Evolutionary conservation across 2,888 invertebrate genomes (phyloP), one percentile per base, ranked within the genome.

Genomic region (Thymelicus lineola): DNA sequence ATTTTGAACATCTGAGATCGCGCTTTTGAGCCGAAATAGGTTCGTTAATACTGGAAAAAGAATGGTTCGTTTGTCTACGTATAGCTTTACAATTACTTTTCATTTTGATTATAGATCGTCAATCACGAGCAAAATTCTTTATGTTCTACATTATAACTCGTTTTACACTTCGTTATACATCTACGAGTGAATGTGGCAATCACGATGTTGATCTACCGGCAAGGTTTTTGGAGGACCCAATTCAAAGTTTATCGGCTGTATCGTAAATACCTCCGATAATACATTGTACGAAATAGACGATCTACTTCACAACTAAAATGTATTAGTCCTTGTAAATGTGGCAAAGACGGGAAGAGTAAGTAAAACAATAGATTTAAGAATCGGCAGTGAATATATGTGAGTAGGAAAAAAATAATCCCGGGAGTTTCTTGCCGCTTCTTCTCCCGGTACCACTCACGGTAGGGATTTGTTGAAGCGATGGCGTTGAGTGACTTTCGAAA

Each of bases 71-170:
- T n/a, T n/a, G n/a, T n/a, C n/a, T n/a, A n/a, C n/a, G n/a, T n/a
- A n/a, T n/a, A n/a, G n/a, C n/a, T n/a, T n/a, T n/a, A n/a, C n/a
- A n/a, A n/a, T n/a, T n/a, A n/a, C n/a, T n/a, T n/a, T n/a, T n/a
- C n/a, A n/a, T n/a, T n/a, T n/a, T n/a, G n/a, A n/a, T n/a, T n/a
- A 3, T 65, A 28, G 46, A 36, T 48, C 46, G 58, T 15, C 17
- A 35, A 7, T 45, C 14, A 4, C 9, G 57, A 35, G 35, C 48
- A 62, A 62, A 66, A 59, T 38, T 50, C 38, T 66, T 66, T 12
- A 66, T 48, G 66, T 48, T 59, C 59, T 48, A 66, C 38, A 66
- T 66, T 42, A 17, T 60, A 53, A 66, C n/a, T 2, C 38, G 46
- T n/a, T 50, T 20, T 50, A 50, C 58, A 66, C 17, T 58, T 58